These are phyloP conservation scores for Garrulus glandarius DNA, from an alignment of 2,797 vertebrate species.

Conservation along the genomic window DNA sequence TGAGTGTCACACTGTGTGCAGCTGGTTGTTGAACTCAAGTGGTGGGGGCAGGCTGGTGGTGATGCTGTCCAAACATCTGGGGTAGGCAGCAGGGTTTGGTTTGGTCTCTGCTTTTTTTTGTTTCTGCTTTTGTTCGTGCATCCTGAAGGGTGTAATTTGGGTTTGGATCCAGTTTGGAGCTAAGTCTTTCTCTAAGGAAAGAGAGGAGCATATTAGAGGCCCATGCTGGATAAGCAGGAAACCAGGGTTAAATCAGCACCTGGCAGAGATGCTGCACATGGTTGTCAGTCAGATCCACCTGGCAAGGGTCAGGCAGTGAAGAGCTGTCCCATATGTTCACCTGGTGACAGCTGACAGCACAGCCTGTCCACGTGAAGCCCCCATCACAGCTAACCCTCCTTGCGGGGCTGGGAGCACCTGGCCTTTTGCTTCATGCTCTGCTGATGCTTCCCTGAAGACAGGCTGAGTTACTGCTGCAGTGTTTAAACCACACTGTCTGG, in stretches of 20 bases:
- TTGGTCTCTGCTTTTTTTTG: background rate
- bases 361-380: background rate
- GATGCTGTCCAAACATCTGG: background rate
- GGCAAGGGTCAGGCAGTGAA: background rate
- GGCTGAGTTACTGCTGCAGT: background rate
- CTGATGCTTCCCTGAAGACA: background rate
- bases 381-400: background rate
- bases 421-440: background rate
- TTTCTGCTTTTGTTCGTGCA: background rate
- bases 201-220: background rate
- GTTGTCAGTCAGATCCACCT: background rate
- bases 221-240: background rate
- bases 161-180: background rate
- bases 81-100: background rate
- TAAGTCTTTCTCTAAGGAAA: background rate
- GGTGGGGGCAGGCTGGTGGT: background rate
- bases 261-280: fast-evolving
- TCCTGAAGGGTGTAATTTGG: background rate
- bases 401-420: fast-evolving
- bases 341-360: background rate
- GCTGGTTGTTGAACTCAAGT: background rate
- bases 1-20: fast-evolving
- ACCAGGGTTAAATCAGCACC: background rate
- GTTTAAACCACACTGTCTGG: background rate
- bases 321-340: background rate